Evolutionary conservation across 2,797 vertebrate species (phyloP).

Genomic region (Mionectes olivaceus): DNA sequence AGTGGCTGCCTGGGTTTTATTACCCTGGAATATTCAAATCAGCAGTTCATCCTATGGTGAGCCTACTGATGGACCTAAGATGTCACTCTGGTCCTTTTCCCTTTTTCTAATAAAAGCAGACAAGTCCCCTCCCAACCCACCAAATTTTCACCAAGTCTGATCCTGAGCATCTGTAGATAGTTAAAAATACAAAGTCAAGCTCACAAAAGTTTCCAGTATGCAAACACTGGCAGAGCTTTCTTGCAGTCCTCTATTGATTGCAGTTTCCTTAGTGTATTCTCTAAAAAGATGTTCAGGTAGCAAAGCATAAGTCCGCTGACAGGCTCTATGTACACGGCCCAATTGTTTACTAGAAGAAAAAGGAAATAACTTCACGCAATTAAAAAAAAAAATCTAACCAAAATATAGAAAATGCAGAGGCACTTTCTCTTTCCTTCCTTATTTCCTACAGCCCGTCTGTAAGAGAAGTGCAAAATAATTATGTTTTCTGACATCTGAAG

Average conservation of each 20-base stretch:
- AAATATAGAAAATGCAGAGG: conserved; percentile 37
- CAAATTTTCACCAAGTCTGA: not conserved
- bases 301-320: conserved; percentile 26
- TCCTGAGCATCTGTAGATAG: conserved; percentile 11
- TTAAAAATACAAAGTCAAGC: conserved; percentile 51
- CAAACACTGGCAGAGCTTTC: not conserved
- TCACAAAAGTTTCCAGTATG: not conserved
- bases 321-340: conserved; percentile 2
- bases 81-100: not conserved
- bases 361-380: conserved; percentile 6
- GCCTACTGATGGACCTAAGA: not conserved
- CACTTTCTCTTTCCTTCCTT: conserved; percentile 42
- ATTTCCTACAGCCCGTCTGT: conserved; percentile 18
- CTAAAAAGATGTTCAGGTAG: conserved; percentile 16
- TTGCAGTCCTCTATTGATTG: not conserved
- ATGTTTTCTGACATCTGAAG: not conserved
- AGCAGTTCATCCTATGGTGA: not conserved
- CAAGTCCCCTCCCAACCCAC: not conserved
- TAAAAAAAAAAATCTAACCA: not conserved
- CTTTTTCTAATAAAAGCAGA: not conserved
- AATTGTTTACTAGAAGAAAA: not conserved
- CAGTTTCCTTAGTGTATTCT: conserved; percentile 3
- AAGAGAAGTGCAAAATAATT: conserved; percentile 67
- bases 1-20: not conserved
- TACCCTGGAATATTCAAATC: conserved; percentile 18